Evolutionary conservation across 2,888 invertebrate species (phyloP).

Genomic region (Coremacera marginata): DNA sequence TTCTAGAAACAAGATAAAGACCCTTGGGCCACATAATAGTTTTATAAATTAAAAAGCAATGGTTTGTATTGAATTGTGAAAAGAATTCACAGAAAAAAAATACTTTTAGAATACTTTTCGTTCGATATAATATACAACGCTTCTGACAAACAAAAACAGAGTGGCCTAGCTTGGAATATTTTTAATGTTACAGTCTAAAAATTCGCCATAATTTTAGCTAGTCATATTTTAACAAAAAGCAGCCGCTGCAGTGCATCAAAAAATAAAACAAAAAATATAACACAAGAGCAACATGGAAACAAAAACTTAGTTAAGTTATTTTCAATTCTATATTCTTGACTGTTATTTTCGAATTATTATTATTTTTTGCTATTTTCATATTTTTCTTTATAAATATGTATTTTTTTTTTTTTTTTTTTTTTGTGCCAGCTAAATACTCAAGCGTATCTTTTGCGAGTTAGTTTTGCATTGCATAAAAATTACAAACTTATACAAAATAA

Average conservation of each 20-base stretch:
- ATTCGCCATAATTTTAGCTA: background rate
- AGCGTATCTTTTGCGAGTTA: constrained; percentile 19
- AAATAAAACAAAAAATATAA: background rate
- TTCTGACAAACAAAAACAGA: background rate
- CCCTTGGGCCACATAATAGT: too few species aligned
- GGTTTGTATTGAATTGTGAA: too few species aligned
- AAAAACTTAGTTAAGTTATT: constrained; percentile 6
- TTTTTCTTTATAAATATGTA: background rate
- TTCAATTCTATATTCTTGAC: constrained; percentile 1
- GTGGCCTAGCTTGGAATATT: background rate
- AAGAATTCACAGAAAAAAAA: too few species aligned
- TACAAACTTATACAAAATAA: constrained; percentile 19
- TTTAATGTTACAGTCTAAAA: background rate
- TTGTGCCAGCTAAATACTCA: background rate
- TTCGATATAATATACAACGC: too few species aligned
- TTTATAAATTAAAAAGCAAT: too few species aligned
- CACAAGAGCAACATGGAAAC: background rate
- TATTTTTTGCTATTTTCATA: background rate
- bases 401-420: too few species aligned
- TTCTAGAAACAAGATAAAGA: too few species aligned
- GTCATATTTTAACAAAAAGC: background rate
- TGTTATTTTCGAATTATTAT: background rate
- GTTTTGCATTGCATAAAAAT: constrained; percentile 4
- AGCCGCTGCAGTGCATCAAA: background rate
- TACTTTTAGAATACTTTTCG: too few species aligned